phyloP scores from a whole-genome alignment of 92 coral and sea anemone species.

The Muricea muricata region DNA sequence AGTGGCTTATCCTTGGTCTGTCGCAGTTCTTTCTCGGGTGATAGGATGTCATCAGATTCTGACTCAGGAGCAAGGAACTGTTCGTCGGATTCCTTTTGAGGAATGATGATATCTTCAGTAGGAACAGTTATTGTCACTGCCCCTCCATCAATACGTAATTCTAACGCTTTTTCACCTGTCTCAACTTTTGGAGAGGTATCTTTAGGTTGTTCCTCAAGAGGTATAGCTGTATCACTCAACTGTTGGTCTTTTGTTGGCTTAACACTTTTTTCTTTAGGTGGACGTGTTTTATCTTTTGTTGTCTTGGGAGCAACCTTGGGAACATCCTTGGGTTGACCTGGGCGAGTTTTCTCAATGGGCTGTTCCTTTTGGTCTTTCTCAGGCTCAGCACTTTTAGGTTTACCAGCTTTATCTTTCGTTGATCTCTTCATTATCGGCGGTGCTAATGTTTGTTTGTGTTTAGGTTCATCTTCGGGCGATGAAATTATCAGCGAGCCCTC shows the following conservation, averaged over 20 bases:
- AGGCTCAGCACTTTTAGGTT: neutral
- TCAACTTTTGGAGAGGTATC: neutral
- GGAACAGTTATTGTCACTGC: neutral
- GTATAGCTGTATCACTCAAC: neutral
- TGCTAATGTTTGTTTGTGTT: neutral
- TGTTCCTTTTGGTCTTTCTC: neutral
- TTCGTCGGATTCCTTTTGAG: neutral
- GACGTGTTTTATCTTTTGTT: neutral
- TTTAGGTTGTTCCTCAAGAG: neutral
- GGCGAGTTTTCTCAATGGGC: neutral
- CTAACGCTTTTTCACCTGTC: neutral
- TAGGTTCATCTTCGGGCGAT: neutral
- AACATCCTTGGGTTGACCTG: neutral
- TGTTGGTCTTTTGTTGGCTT: neutral
- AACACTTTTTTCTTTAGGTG: neutral
- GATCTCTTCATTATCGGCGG: neutral
- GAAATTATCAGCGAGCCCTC: neutral
- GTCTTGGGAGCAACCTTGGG: constrained; percentile 11
- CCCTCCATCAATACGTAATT: neutral
- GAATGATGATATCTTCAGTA: neutral
- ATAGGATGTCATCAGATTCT: neutral
- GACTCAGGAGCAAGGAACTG: neutral
- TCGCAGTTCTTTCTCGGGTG: neutral
- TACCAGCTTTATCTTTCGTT: neutral
- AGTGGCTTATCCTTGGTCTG: neutral